Conservation (phyloP, 2,888 invertebrate species). For the Andrena bicolor region DNA sequence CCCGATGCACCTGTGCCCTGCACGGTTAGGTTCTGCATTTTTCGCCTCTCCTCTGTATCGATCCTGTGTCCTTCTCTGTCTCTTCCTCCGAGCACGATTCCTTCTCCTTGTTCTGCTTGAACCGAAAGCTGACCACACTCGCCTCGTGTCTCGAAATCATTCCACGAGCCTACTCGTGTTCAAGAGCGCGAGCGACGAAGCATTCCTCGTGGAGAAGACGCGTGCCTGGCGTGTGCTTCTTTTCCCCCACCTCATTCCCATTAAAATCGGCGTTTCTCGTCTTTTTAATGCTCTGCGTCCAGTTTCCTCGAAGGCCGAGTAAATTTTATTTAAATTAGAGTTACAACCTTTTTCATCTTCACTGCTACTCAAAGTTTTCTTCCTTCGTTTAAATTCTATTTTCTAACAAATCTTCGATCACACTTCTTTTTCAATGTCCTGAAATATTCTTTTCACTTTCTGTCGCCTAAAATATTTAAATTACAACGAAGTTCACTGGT, state of each 20-base stretch:
- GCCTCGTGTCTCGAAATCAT: slow-evolving; percentile 66
- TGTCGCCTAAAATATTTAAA: too few relatives aligned
- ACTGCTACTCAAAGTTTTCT: neutral
- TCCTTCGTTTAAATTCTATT: too few relatives aligned
- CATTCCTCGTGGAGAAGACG: slow-evolving; percentile 72
- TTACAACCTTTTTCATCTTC: too few relatives aligned
- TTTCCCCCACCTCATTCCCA: slow-evolving; percentile 59
- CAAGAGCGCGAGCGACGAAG: slow-evolving; percentile 52
- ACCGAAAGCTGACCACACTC: slow-evolving; percentile 32
- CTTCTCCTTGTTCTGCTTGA: slow-evolving; percentile 35
- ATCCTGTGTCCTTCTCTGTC: slow-evolving; percentile 32
- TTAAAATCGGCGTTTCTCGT: slow-evolving; percentile 40
- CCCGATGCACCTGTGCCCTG: slow-evolving; percentile 77
- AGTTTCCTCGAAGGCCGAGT: neutral
- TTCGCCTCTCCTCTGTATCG: slow-evolving; percentile 70
- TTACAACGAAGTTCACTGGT: too few relatives aligned
- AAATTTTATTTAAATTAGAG: slow-evolving; percentile 1
- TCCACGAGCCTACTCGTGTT: slow-evolving; percentile 63
- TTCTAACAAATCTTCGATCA: too few relatives aligned
- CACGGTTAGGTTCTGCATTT: slow-evolving; percentile 75
- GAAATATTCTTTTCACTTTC: too few relatives aligned
- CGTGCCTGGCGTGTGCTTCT: slow-evolving; percentile 79
- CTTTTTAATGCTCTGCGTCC: slow-evolving; percentile 27
- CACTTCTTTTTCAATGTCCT: too few relatives aligned
- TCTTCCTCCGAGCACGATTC: slow-evolving; percentile 57